These are phyloP conservation scores for Matsumurasca onukii DNA, from an alignment of 1,140 invertebrate species.

Conservation along the genomic window DNA sequence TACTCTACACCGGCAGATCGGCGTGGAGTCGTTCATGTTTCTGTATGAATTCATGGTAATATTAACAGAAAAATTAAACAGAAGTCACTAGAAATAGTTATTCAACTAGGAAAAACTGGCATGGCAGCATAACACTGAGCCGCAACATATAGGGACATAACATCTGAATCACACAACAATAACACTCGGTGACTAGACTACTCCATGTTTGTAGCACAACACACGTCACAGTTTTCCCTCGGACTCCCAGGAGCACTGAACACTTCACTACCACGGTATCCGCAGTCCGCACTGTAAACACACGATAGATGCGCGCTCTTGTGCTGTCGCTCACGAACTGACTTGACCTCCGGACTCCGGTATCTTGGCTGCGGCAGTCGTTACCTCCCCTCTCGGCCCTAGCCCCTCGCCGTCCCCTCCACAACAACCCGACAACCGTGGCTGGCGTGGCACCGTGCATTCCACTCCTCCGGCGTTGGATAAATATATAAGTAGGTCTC, in stretches of 20 bases:
- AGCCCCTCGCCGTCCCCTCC: neutral
- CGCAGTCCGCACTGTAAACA: neutral
- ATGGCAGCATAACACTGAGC: neutral
- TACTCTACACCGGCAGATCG: constrained; percentile 95
- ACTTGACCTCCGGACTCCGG: constrained; percentile 17
- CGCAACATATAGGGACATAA: neutral
- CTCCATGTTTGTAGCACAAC: neutral
- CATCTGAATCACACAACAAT: neutral
- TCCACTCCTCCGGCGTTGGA: neutral
- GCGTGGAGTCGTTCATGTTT: constrained; percentile 66
- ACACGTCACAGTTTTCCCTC: neutral
- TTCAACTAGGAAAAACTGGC: neutral
- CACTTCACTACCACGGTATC: neutral
- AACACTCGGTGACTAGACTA: neutral
- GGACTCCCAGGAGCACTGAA: neutral
- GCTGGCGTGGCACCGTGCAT: neutral
- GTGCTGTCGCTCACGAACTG: neutral
- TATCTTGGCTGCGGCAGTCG: neutral
- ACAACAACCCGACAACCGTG: neutral
- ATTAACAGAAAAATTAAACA: neutral
- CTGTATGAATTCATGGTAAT: neutral
- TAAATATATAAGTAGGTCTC: neutral
- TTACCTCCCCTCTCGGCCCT: neutral
- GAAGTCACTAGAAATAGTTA: neutral
- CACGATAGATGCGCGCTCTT: too few relatives aligned